Conservation (phyloP, 2,113 vertebrate genomes). For the Odontesthes bonariensis region DNA sequence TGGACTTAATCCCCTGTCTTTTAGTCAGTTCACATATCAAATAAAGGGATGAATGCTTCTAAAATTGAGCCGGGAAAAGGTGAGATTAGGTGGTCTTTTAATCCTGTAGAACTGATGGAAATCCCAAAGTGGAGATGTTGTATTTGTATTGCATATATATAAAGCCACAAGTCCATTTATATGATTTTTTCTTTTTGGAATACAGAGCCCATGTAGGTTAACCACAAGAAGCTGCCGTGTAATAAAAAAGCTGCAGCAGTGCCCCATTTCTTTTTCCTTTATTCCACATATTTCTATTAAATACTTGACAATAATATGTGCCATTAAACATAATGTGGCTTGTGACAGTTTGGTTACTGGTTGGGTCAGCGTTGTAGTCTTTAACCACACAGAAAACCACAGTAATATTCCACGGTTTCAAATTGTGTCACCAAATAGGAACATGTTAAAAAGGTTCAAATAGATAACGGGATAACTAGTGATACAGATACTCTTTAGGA, state of each 20-base stretch:
- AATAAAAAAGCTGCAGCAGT: background rate
- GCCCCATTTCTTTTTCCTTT: too few species aligned
- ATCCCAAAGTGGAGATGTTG: background rate
- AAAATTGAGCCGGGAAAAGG: slow-evolving; percentile 43
- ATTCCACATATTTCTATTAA: background rate
- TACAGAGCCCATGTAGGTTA: slow-evolving; percentile 2
- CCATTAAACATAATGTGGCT: background rate
- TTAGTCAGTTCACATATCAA: slow-evolving; percentile 54
- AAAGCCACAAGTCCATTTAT: slow-evolving; percentile 13
- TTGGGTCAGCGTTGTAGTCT: background rate
- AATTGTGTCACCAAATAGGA: too few species aligned
- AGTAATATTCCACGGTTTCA: background rate
- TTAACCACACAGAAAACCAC: background rate
- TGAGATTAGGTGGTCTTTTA: slow-evolving; percentile 41
- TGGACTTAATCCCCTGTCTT: slow-evolving; percentile 53
- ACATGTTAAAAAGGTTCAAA: too few species aligned
- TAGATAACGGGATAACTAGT: background rate
- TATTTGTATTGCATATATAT: slow-evolving; percentile 30
- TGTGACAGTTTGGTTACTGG: background rate
- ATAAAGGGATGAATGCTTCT: slow-evolving; percentile 48
- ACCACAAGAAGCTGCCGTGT: background rate
- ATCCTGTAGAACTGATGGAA: slow-evolving; percentile 25
- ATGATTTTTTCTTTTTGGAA: background rate
- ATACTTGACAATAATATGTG: background rate
- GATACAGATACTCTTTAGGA: background rate